Evolutionary conservation across 2,113 vertebrate genomes (phyloP).

Genomic region (Lutjanus erythropterus): DNA sequence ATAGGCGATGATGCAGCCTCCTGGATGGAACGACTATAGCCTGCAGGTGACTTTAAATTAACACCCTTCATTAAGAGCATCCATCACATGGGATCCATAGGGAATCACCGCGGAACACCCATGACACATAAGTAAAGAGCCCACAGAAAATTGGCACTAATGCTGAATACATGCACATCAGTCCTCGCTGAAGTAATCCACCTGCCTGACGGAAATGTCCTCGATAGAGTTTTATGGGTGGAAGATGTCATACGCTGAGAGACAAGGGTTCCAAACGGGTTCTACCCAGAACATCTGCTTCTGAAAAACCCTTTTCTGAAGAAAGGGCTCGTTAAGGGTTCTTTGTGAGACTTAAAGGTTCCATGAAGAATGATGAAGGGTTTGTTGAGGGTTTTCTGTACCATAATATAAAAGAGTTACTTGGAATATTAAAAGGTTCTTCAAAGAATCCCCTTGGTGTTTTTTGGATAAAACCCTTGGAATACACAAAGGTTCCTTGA

Average conservation of each 20-base stretch:
- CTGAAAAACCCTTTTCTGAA: too few species aligned
- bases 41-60: conserved; percentile 84
- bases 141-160: conserved; percentile 51
- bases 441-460: too few species aligned
- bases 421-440: too few species aligned
- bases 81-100: conserved; percentile 71
- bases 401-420: too few species aligned
- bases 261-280: too few species aligned
- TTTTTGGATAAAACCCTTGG: too few species aligned
- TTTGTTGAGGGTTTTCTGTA: too few species aligned
- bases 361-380: too few species aligned
- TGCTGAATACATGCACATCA: conserved; percentile 48
- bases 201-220: conserved; percentile 36
- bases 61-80: conserved; percentile 82
- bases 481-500: too few species aligned
- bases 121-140: conserved; percentile 53
- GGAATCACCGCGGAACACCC: conserved; percentile 56
- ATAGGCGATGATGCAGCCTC: conserved; percentile 66
- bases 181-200: conserved; percentile 48
- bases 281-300: too few species aligned
- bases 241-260: conserved; percentile 34
- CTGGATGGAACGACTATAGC: conserved; percentile 70
- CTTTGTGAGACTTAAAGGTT: too few species aligned
- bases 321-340: too few species aligned
- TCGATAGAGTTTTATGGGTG: conserved; percentile 45